These are phyloP conservation scores for Zapornia atra DNA, from an alignment of 2,113 vertebrate genomes.

Conservation along the genomic window DNA sequence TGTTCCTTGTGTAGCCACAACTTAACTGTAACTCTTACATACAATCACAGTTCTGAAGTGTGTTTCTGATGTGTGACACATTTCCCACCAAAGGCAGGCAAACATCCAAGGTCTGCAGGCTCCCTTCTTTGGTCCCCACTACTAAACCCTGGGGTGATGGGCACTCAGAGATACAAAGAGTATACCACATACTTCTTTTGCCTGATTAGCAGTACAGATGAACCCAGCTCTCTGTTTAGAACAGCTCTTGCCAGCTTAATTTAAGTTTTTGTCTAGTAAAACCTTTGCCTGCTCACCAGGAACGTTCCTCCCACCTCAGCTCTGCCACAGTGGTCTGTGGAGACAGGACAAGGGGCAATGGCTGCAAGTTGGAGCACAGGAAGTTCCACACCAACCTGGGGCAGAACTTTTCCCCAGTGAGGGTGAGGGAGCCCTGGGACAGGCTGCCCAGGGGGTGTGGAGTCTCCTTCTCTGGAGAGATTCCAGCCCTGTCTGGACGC, in stretches of 20 bases:
- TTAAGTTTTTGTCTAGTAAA: neutral
- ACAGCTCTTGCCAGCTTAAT: neutral
- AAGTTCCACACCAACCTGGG: too few species aligned
- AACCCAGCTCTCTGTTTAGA: neutral
- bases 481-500: too few species aligned
- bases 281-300: neutral
- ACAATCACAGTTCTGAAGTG: neutral
- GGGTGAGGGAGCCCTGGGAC: too few species aligned
- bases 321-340: too few species aligned
- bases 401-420: too few species aligned
- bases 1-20: neutral
- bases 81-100: neutral
- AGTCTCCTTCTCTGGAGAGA: too few species aligned
- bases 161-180: neutral
- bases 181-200: neutral
- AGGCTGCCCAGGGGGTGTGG: too few species aligned
- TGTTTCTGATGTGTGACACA: neutral
- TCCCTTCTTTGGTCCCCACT: neutral
- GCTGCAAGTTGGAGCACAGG: too few species aligned
- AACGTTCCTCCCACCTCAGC: neutral
- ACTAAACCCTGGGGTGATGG: neutral
- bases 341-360: too few species aligned
- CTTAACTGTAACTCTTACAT: neutral
- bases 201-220: neutral
- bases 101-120: neutral